phyloP scores from a whole-genome alignment of 2,113 vertebrate genomes.

The Mustela lutreola region DNA sequence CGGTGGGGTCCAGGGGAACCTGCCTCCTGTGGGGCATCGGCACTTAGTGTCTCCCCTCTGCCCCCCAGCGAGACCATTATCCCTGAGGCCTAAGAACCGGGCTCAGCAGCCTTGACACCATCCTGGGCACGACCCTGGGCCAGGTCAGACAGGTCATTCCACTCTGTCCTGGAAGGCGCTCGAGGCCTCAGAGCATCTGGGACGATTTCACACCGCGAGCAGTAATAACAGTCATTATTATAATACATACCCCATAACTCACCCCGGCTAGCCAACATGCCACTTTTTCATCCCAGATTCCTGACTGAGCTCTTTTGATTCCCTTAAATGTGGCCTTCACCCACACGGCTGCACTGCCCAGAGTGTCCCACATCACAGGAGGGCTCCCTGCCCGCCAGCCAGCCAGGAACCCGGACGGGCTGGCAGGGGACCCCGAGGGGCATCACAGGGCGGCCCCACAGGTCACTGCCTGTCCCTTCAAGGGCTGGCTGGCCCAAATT shows the following conservation, averaged over 20 bases:
- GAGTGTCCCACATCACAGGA: conserved; percentile 40
- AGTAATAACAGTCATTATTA: neutral
- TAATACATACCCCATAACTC: neutral
- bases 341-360: neutral
- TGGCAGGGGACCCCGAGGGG: neutral
- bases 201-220: neutral
- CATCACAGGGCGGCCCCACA: neutral
- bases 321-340: conserved; percentile 7
- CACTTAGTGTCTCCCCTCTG: neutral
- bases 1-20: too few species aligned
- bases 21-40: accelerated
- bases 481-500: neutral
- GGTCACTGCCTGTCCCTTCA: neutral
- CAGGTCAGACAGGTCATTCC: neutral
- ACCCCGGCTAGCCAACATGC: neutral
- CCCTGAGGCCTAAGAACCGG: too few species aligned
- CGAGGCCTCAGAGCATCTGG: neutral
- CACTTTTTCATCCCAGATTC: neutral
- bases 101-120: neutral
- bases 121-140: neutral
- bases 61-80: neutral
- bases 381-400: neutral
- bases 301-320: conserved; percentile 1
- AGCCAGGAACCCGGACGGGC: neutral
- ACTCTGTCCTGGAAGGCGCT: neutral